Evolutionary conservation across 2,797 vertebrate genomes (phyloP).

Genomic region (Dromococcyx pavoninus): DNA sequence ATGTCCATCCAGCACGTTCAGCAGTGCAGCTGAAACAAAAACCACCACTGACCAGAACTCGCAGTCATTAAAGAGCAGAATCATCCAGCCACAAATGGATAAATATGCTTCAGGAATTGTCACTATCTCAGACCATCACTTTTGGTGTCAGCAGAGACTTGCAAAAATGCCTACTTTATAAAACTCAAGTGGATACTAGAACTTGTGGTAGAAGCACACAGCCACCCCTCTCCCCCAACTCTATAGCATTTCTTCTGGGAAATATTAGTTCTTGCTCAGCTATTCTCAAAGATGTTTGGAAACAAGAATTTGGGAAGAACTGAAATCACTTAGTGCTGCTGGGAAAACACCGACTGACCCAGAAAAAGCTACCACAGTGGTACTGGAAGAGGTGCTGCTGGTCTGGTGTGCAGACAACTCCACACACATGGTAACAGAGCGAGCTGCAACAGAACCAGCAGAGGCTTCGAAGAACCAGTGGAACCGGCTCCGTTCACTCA

Average conservation of each 20-base stretch:
- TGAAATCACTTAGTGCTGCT: not conserved
- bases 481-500: not conserved
- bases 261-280: not conserved
- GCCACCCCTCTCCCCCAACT: not conserved
- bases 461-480: not conserved
- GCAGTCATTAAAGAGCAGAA: not conserved
- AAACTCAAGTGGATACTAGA: not conserved
- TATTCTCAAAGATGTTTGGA: not conserved
- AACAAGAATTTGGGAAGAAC: not conserved
- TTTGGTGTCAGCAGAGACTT: not conserved
- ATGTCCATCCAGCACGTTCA: not conserved
- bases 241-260: not conserved
- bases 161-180: not conserved
- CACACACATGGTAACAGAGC: fast-evolving
- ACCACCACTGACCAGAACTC: not conserved
- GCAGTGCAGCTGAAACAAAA: not conserved
- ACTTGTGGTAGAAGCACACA: not conserved
- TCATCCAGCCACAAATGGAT: not conserved
- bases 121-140: not conserved
- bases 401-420: not conserved
- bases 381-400: not conserved
- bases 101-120: not conserved
- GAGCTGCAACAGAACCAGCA: not conserved
- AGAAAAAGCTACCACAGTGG: not conserved
- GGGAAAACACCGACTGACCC: not conserved